phyloP scores from a whole-genome alignment of 2,113 vertebrate genomes.

The Puma concolor region DNA sequence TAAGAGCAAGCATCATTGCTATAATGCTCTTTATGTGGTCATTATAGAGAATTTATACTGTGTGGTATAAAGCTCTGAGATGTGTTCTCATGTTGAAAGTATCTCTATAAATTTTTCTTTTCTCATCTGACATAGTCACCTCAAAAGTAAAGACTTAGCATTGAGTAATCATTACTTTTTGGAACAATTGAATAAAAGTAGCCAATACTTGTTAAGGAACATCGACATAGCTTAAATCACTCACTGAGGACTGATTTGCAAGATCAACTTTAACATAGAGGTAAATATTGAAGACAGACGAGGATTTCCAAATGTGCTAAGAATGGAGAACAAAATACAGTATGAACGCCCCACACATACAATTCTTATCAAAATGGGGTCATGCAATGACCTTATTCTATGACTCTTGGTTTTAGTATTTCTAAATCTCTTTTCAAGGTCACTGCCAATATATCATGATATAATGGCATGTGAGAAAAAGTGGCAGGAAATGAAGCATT shows the following conservation, averaged over 20 bases:
- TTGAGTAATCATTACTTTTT: background rate
- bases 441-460: background rate
- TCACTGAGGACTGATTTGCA: background rate
- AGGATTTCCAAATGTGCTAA: background rate
- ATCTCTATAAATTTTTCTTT: background rate
- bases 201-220: background rate
- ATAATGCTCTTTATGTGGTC: background rate
- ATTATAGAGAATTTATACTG: accelerated
- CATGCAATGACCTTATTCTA: background rate
- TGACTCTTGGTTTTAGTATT: background rate
- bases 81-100: background rate
- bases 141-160: background rate
- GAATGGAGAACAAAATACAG: background rate
- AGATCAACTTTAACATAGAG: background rate
- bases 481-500: background rate
- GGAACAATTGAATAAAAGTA: background rate
- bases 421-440: constrained; percentile 10
- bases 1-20: background rate
- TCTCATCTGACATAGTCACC: background rate
- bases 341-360: background rate
- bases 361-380: background rate
- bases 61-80: no score
- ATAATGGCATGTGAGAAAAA: background rate
- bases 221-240: background rate
- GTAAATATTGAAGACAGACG: background rate